Evolutionary conservation across 2,888 invertebrate genomes (phyloP).

Genomic region (Keiferia lycopersicella): DNA sequence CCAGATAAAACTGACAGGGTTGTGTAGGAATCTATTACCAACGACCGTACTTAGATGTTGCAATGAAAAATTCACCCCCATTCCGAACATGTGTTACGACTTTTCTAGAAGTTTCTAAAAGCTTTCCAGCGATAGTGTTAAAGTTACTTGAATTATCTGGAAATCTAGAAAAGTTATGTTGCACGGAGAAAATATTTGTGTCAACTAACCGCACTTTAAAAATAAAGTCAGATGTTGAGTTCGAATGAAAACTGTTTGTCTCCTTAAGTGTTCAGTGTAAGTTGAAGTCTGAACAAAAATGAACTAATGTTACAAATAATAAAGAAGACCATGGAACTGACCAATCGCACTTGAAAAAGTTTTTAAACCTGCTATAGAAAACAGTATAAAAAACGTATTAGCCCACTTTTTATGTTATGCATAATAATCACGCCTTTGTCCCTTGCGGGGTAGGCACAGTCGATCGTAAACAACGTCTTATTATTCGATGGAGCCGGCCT

Average conservation of each 20-base stretch:
- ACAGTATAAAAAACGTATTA: no score
- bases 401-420: no score
- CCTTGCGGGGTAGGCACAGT: no score
- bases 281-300: no score
- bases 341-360: no score
- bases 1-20: not conserved
- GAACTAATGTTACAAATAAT: no score
- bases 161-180: constrained; percentile 15
- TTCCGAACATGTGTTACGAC: constrained; percentile 24
- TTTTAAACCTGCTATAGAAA: no score
- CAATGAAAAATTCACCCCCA: constrained; percentile 26
- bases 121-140: constrained; percentile 3
- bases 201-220: not conserved
- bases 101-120: constrained; percentile 22
- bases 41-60: constrained; percentile 8
- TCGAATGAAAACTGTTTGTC: not conserved
- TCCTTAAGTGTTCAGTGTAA: no score
- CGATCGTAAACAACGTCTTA: no score
- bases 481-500: no score
- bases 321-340: no score
- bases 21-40: not conserved
- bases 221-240: not conserved
- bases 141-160: constrained; percentile 20
- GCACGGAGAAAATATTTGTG: constrained; percentile 1
- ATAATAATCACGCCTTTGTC: no score